These are phyloP conservation scores for Drepana arcuata DNA, from an alignment of 1,140 invertebrate genomes.

Conservation along the genomic window DNA sequence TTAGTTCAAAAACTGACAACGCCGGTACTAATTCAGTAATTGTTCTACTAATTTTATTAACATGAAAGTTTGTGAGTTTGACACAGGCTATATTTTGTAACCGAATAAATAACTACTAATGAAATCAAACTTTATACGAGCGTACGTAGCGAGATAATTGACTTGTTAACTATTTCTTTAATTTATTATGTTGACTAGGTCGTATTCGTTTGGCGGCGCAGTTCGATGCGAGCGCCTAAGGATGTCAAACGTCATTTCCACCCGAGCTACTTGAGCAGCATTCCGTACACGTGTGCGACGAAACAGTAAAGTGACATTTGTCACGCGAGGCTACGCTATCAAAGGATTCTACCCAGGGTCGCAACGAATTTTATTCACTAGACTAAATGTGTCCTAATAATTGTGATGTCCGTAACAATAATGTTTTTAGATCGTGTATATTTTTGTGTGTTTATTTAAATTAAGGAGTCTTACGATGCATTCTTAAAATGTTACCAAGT, in stretches of 20 bases:
- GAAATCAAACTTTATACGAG: too few species aligned
- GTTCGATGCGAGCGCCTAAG: conserved; percentile 59
- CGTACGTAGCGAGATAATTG: too few species aligned
- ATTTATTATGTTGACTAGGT: conserved; percentile 27
- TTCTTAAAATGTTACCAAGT: conserved; percentile 54
- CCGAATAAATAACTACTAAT: too few species aligned
- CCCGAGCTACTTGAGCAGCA: conserved; percentile 24
- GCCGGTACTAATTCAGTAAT: too few species aligned
- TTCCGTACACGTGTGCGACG: conserved; percentile 33
- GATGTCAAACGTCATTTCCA: conserved; percentile 32
- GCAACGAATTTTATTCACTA: conserved; percentile 60
- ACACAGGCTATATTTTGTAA: too few species aligned
- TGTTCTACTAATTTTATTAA: too few species aligned
- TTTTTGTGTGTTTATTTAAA: conserved; percentile 68
- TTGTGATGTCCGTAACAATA: conserved; percentile 70
- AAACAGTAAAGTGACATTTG: conserved; percentile 18
- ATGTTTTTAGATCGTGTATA: conserved; percentile 66
- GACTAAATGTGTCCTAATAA: conserved; percentile 61
- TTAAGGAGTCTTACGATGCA: conserved; percentile 38
- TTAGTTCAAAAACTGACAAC: too few species aligned
- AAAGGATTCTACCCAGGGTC: conserved; percentile 28
- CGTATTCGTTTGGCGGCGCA: conserved; percentile 63
- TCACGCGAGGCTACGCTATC: conserved; percentile 22
- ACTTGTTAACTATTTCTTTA: too few species aligned
- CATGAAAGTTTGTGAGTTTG: too few species aligned